phyloP scores from a whole-genome alignment of 1,140 invertebrate species.

The Homalodisca vitripennis region DNA sequence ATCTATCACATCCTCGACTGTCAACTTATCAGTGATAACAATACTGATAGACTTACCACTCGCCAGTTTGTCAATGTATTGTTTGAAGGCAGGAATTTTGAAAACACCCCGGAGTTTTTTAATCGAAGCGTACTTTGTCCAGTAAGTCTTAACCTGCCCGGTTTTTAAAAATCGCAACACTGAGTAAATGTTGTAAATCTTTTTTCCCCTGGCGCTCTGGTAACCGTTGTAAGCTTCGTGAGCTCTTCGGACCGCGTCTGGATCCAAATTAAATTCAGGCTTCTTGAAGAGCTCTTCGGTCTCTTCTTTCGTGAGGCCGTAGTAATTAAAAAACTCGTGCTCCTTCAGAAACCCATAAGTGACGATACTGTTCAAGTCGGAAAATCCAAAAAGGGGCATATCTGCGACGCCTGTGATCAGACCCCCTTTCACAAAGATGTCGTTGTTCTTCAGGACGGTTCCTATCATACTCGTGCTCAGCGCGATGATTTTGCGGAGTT shows the following conservation, averaged over 20 bases:
- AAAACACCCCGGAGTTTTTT: background rate
- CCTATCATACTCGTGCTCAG: background rate
- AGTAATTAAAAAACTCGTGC: background rate
- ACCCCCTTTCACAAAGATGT: background rate
- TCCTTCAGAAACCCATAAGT: background rate
- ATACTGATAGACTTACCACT: background rate
- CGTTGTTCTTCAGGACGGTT: background rate
- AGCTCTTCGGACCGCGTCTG: background rate
- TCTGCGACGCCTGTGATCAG: background rate
- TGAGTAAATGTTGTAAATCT: background rate
- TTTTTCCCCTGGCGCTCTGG: background rate
- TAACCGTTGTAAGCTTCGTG: slow-evolving; percentile 1
- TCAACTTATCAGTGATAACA: background rate
- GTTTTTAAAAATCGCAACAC: background rate
- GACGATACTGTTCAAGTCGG: background rate
- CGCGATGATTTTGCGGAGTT: background rate
- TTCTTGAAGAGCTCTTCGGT: background rate
- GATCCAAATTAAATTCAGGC: background rate
- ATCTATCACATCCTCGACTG: background rate
- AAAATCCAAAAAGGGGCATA: background rate
- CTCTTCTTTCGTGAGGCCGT: background rate
- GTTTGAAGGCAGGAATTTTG: background rate
- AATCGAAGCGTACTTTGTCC: background rate
- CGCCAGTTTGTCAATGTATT: background rate
- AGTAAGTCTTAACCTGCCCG: background rate